Conservation (phyloP, 2,888 invertebrate genomes). For the Macrosiphum euphorbiae region DNA sequence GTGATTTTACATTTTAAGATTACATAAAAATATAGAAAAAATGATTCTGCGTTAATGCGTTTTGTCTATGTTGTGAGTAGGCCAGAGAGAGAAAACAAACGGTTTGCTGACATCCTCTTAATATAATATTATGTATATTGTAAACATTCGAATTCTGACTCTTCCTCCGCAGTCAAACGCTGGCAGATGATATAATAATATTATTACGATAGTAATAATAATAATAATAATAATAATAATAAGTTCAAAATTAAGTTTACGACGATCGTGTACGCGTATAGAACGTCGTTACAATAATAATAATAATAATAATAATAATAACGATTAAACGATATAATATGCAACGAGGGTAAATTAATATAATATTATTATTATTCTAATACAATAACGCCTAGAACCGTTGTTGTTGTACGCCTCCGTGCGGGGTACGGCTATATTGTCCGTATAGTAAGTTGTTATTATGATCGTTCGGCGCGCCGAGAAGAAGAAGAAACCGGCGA, state of each 20-base stretch:
- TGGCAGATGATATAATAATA: not conserved
- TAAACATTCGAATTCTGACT: not conserved
- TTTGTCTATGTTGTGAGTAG: too few species aligned
- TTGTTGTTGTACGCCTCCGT: not conserved
- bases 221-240: not conserved
- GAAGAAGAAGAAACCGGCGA: not conserved
- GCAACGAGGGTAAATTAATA: not conserved
- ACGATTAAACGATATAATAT: not conserved
- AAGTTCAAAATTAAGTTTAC: not conserved
- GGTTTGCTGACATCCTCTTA: too few species aligned
- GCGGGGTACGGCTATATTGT: not conserved
- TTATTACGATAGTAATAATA: not conserved
- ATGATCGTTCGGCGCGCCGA: not conserved
- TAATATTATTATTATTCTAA: not conserved
- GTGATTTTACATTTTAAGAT: too few species aligned
- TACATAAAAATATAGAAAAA: too few species aligned
- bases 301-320: not conserved
- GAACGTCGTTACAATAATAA: not conserved
- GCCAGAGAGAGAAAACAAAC: too few species aligned
- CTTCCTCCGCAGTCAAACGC: not conserved
- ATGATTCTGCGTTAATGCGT: too few species aligned
- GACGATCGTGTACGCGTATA: not conserved
- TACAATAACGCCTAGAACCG: not conserved
- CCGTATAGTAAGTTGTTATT: not conserved
- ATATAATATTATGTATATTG: not conserved